Conservation (phyloP, 2,113 vertebrate genomes). For the Oreochromis aureus region DNA sequence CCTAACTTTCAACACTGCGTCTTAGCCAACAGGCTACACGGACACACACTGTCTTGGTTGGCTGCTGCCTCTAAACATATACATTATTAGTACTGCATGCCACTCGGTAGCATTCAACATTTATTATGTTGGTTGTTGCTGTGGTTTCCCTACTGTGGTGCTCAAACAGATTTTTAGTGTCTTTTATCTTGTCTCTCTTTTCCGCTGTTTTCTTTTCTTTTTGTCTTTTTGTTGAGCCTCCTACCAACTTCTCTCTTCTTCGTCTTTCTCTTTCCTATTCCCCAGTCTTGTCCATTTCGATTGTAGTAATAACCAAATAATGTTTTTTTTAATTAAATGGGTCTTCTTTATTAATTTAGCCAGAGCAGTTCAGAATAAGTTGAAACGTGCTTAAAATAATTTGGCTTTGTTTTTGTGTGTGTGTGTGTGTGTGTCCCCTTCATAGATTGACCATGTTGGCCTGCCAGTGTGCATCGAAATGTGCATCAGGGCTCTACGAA, state of each 20-base stretch:
- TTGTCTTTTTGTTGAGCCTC: neutral
- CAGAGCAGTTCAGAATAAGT: neutral
- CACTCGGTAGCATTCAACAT: neutral
- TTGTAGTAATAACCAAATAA: neutral
- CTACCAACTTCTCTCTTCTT: neutral
- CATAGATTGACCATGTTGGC: slow-evolving; percentile 83
- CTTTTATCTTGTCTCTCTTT: neutral
- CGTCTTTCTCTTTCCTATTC: neutral
- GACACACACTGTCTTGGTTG: neutral
- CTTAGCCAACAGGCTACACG: neutral
- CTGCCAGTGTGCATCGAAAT: slow-evolving; percentile 90
- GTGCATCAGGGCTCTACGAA: slow-evolving; percentile 86
- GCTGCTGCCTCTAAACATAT: neutral
- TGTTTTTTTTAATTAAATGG: neutral
- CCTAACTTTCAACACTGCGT: neutral
- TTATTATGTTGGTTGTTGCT: neutral
- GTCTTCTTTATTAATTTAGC: neutral
- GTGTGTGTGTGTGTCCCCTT: slow-evolving; percentile 1
- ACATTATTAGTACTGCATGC: neutral
- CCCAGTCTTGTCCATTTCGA: neutral
- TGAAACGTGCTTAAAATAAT: neutral
- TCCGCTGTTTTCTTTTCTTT: neutral
- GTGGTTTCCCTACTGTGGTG: neutral
- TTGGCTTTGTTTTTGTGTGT: neutral
- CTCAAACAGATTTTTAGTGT: neutral